A percentile compares a stretch with the other conserved stretches of the same genome.
Conservation (phyloP, 2,113 vertebrate genomes). For the Typhlomys cinereus region DNA sequence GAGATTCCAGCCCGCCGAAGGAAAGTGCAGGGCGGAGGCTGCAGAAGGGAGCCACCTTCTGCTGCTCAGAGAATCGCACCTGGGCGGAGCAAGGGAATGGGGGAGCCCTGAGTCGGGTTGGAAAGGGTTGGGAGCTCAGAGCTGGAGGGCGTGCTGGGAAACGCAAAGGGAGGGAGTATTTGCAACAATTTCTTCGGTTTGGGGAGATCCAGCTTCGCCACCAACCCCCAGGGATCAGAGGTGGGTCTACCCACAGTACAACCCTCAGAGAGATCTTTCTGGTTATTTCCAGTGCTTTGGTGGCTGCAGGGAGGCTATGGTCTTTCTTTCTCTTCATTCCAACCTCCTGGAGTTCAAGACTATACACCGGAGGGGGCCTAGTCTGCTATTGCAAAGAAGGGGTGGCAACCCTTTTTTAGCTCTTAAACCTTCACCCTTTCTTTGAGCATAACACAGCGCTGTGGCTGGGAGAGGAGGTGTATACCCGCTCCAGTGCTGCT, state of each 20-base stretch:
- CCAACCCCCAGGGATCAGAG: neutral
- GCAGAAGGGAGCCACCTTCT: conserved; percentile 10
- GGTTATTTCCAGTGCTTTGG: neutral
- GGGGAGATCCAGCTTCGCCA: neutral
- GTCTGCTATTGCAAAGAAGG: neutral
- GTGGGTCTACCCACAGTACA: neutral
- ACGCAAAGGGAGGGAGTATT: neutral
- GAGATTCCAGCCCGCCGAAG: neutral
- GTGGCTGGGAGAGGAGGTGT: neutral
- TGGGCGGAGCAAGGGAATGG: conserved; percentile 53
- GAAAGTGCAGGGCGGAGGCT: conserved; percentile 22
- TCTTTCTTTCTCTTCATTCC: neutral
- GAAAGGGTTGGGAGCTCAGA: neutral
- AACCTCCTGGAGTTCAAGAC: neutral
- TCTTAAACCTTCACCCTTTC: neutral
- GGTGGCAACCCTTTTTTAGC: neutral
- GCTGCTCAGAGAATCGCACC: conserved; percentile 50
- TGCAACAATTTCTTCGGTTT: neutral
- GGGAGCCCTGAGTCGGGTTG: neutral
- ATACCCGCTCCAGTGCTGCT: neutral
- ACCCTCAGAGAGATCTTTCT: neutral
- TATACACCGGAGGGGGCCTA: neutral
- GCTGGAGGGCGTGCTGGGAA: neutral
- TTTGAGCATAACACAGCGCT: neutral
- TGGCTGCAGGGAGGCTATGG: neutral